Evolutionary conservation across 1,140 invertebrate genomes (phyloP), one percentile per base, ranked within the genome.

Genomic region (Drosophila arizonae): DNA sequence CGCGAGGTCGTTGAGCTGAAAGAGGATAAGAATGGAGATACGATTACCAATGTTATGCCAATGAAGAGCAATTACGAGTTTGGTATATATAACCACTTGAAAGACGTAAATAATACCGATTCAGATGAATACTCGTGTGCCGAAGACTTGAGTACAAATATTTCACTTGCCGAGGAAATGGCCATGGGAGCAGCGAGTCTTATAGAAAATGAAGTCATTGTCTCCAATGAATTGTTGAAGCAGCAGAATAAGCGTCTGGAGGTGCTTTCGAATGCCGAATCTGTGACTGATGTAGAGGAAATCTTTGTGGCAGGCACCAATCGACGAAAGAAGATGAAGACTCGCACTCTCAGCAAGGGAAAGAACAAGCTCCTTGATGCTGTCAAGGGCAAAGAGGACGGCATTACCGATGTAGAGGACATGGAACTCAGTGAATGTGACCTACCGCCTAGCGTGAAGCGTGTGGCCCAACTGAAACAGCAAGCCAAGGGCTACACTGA

Each of bases 271-370:
- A 90, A 88, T 65, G 81, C 80, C 3, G 92, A 92, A 58, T 90
- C 92, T 0, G 61, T 92, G 0, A 94, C 93, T 15, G 93, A 94
- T 76, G 93, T 93, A 1, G 93, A 94, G 81, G 93, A 94, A 55
- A 81, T 93, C 33, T 87, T 91, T 61, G 64, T 93, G 21, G 81
- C 85, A 9, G 87, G 78, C 8, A 90, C 87, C 4, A 90, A 90
- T 55, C 72, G 89, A 3, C 84, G 90, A 51, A 91, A 91, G 64
- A 91, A 91, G 72, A 28, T 91, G 4, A 91, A 91, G 73, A 81
- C 87, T 10, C 81, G 90, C 43, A 77, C 76, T 21, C 54, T 69
- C 1, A 91, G 84, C 72, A 89, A 90, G 75, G 79, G 79, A 24
- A 90, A 90, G 24, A 79, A 76, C 30, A 86, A 90, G 60, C 28